Conservation (phyloP, 2,797 vertebrate genomes). For the Echeneis naucrates region DNA sequence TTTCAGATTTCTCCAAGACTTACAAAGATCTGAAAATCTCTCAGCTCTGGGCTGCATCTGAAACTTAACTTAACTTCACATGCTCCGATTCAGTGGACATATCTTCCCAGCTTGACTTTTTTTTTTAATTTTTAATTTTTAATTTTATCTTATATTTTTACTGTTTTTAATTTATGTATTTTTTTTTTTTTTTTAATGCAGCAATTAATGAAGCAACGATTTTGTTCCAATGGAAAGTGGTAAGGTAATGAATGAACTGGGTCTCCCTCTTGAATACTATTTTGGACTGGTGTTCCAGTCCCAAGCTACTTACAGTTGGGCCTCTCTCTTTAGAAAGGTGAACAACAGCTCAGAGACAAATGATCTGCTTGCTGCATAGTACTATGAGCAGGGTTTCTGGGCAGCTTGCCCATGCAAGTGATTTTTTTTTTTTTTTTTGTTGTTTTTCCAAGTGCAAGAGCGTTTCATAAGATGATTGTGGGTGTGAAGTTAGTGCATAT, state of each 20-base stretch:
- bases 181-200: too few relatives aligned
- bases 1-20: constrained; percentile 66
- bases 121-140: constrained; percentile 1
- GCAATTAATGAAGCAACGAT: background rate
- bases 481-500: constrained; percentile 16
- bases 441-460: constrained; percentile 48
- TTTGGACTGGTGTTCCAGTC: constrained; percentile 41
- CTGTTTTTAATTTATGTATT: too few relatives aligned
- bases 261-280: constrained; percentile 20
- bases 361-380: constrained; percentile 45
- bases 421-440: constrained; percentile 40
- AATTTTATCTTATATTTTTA: too few relatives aligned
- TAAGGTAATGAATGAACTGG: constrained; percentile 36
- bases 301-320: constrained; percentile 44
- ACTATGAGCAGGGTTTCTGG: constrained; percentile 47
- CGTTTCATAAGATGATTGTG: constrained; percentile 41
- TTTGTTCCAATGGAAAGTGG: constrained; percentile 3
- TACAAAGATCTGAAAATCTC: constrained; percentile 56
- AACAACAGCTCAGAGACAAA: constrained; percentile 66
- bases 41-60: constrained; percentile 53
- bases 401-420: constrained; percentile 58
- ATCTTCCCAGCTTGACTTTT: constrained; percentile 20
- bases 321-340: constrained; percentile 48
- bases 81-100: constrained; percentile 19
- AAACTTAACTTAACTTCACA: constrained; percentile 33